A percentile compares a stretch with the other conserved stretches of the same genome.
Evolutionary conservation across 2,797 vertebrate species (phyloP).

Genomic region (Netta rufina): DNA sequence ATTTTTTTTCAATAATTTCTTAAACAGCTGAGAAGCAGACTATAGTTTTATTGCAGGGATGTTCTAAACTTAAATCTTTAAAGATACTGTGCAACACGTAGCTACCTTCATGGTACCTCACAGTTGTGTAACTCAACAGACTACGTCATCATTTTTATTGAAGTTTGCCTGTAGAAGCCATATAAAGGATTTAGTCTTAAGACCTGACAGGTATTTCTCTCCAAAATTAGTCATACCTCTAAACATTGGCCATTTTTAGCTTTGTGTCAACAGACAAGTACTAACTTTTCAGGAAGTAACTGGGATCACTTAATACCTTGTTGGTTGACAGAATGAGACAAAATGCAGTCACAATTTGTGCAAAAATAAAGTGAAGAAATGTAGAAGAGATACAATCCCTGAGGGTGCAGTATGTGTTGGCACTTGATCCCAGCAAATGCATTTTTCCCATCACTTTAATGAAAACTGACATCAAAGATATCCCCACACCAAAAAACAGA

Average conservation of each 20-base stretch:
- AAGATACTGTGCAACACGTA: not conserved
- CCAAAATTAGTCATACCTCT: not conserved
- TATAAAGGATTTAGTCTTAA: not conserved
- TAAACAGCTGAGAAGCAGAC: not conserved
- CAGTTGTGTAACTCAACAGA: not conserved
- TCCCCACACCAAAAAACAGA: not conserved
- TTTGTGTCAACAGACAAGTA: not conserved
- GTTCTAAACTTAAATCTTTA: not conserved
- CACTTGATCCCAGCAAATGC: not conserved
- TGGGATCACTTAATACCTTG: not conserved
- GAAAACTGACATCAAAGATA: not conserved
- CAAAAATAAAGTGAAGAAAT: constrained; percentile 28
- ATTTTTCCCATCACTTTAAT: not conserved
- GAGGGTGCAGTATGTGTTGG: not conserved
- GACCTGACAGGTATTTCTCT: not conserved
- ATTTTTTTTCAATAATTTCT: not conserved
- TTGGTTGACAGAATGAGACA: not conserved
- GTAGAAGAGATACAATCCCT: not conserved
- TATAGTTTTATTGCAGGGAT: not conserved
- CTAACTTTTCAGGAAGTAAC: not conserved
- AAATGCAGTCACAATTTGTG: not conserved
- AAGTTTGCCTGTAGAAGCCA: not conserved
- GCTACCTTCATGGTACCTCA: not conserved
- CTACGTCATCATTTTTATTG: not conserved
- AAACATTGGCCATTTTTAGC: not conserved